Evolutionary conservation across 2,113 vertebrate species (phyloP).

Genomic region (Ceyx margarethae): DNA sequence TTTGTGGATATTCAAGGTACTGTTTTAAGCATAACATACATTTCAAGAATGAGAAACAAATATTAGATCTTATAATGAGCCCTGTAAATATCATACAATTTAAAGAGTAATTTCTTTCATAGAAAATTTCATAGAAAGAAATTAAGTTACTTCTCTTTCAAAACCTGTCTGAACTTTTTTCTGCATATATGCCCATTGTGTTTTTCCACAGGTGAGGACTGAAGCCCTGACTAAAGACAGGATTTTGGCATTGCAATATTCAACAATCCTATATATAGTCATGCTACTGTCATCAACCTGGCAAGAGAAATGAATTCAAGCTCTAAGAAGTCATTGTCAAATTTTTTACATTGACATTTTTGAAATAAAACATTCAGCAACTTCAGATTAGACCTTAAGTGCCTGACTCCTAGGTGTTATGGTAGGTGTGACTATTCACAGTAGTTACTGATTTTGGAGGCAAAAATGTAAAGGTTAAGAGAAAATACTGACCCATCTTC

Average conservation of each 20-base stretch:
- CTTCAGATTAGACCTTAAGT: neutral
- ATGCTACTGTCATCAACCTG: neutral
- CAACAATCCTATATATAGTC: neutral
- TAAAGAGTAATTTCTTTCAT: neutral
- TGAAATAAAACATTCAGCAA: neutral
- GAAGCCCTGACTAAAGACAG: neutral
- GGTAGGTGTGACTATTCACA: neutral
- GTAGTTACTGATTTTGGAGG: neutral
- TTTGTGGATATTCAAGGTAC: neutral
- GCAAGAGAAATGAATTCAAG: constrained; percentile 3
- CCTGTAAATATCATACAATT: neutral
- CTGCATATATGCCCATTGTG: neutral
- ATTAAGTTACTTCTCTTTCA: neutral
- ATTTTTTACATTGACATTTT: neutral
- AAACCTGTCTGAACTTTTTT: neutral
- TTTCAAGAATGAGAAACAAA: neutral
- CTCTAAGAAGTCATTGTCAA: neutral
- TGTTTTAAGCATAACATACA: neutral
- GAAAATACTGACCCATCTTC: neutral
- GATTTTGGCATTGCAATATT: neutral
- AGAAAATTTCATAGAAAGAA: neutral
- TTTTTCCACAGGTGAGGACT: neutral
- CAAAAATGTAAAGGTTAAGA: neutral
- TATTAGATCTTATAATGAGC: neutral
- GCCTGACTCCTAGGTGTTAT: neutral